Percentiles rank a stretch among this genome's conserved stretches.
Evolutionary conservation across 2,888 invertebrate species (phyloP).

Genomic region (Microplitis deprimator): DNA sequence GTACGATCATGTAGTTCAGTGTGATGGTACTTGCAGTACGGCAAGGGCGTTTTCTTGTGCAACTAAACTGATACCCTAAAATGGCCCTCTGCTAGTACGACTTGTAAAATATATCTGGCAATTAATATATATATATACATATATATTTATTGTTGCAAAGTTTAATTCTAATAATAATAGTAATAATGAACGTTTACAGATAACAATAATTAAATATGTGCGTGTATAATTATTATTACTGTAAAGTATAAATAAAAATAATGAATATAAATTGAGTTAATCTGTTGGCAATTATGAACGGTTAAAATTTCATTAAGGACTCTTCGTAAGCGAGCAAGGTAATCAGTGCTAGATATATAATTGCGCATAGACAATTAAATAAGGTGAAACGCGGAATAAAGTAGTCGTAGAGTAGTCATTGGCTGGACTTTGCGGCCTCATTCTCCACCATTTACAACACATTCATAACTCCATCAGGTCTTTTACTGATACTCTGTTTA

Average conservation of each 20-base stretch:
- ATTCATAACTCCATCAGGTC: neutral
- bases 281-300: neutral
- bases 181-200: neutral
- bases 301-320: neutral
- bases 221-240: neutral
- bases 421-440: neutral
- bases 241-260: neutral
- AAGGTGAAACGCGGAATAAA: neutral
- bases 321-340: neutral
- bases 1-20: conserved; percentile 20
- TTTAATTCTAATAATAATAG: neutral
- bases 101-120: too few relatives aligned
- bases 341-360: neutral
- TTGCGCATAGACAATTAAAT: conserved; percentile 1
- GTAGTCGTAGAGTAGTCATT: neutral
- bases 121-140: too few relatives aligned
- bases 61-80: neutral
- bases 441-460: neutral
- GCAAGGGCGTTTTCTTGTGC: conserved; percentile 30
- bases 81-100: neutral
- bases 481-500: neutral
- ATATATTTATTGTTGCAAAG: neutral
- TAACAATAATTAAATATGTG: neutral
- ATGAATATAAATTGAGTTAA: neutral
- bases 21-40: conserved; percentile 3